These are phyloP conservation scores for Hystrix cristata DNA, from an alignment of 2,113 vertebrate genomes.

Conservation along the genomic window DNA sequence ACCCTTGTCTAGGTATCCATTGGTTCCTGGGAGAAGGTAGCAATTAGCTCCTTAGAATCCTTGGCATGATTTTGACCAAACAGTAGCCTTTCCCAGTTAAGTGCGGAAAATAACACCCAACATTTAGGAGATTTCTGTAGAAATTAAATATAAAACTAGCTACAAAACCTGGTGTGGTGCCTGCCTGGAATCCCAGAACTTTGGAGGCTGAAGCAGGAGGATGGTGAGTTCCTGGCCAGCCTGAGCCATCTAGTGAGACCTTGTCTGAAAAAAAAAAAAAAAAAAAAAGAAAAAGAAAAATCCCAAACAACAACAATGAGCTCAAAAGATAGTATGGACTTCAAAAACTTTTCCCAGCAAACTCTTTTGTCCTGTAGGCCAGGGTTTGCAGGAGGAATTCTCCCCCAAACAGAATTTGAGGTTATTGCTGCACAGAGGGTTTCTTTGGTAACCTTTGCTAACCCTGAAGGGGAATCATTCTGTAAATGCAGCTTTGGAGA, in stretches of 20 bases:
- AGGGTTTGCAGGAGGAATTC: not conserved
- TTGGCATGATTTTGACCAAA: not conserved
- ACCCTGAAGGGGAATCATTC: not conserved
- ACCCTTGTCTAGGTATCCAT: not conserved
- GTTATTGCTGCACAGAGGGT: not conserved
- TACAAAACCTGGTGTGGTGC: not conserved
- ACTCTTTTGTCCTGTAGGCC: not conserved
- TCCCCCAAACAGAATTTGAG: conserved; percentile 22
- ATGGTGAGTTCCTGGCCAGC: not conserved
- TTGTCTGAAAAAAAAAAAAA: too few species aligned
- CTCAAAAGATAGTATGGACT: conserved; percentile 8
- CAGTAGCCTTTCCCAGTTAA: conserved; percentile 43
- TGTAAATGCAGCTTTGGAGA: not conserved
- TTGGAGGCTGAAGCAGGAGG: not conserved
- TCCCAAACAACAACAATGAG: not conserved
- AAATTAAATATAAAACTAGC: conserved; percentile 57
- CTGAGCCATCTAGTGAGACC: not conserved
- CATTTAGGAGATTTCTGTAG: conserved; percentile 8
- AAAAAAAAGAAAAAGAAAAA: not conserved
- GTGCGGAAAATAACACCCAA: not conserved
- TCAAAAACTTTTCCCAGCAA: not conserved
- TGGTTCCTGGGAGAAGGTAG: not conserved
- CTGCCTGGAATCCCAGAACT: not conserved
- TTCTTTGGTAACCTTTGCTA: not conserved
- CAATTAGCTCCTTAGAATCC: not conserved